Evolutionary conservation across 2,113 vertebrate species (phyloP).

Genomic region (Galemys pyrenaicus): DNA sequence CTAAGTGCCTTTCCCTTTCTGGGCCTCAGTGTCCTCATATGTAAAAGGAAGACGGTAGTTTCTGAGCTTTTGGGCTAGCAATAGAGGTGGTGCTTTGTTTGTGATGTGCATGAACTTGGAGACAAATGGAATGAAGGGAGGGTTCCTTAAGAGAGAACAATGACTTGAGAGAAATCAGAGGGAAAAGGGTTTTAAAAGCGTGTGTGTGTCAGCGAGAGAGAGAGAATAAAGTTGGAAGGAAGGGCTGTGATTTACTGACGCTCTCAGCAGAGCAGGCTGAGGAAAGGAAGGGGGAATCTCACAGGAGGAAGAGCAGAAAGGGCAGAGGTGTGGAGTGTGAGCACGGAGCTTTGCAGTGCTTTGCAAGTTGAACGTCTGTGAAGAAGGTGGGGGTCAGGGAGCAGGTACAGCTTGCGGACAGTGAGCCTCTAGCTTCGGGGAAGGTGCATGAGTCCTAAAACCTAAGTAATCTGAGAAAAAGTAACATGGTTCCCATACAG

Average conservation of each 20-base stretch:
- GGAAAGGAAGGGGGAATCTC: too few relatives aligned
- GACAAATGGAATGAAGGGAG: neutral
- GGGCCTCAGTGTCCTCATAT: neutral
- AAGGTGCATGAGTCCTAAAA: neutral
- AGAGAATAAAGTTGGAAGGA: neutral
- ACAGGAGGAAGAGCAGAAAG: neutral
- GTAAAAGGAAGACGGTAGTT: neutral
- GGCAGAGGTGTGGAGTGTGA: neutral
- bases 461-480: neutral
- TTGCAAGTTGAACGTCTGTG: accelerated
- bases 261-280: neutral
- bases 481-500: neutral
- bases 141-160: neutral
- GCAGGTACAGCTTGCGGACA: neutral
- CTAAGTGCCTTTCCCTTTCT: neutral
- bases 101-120: neutral
- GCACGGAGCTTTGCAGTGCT: neutral
- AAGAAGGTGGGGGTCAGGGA: accelerated
- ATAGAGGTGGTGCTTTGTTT: too few relatives aligned
- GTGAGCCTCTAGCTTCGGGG: neutral
- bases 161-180: neutral
- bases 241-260: neutral
- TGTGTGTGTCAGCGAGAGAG: too few relatives aligned
- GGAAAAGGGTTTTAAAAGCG: neutral
- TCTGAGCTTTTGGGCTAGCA: neutral